Conservation (phyloP, 2,113 vertebrate species). For the Thomomys bottae region DNA sequence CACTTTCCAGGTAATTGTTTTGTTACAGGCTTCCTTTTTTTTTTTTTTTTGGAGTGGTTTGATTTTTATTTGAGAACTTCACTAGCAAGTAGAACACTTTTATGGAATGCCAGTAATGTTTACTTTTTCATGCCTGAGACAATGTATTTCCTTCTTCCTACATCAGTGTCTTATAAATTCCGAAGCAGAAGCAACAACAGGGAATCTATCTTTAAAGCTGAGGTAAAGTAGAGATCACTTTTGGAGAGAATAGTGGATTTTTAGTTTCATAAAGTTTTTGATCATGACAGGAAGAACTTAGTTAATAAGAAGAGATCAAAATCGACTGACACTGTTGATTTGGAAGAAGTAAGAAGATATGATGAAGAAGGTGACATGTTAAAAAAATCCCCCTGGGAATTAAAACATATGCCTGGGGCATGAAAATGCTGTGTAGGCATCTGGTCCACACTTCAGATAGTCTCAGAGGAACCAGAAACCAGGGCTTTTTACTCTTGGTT, state of each 20-base stretch:
- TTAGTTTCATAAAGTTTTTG: background rate
- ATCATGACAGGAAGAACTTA: background rate
- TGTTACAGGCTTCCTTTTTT: slow-evolving; percentile 56
- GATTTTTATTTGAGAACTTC: slow-evolving; percentile 37
- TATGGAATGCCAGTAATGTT: slow-evolving; percentile 1
- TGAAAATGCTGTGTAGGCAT: background rate
- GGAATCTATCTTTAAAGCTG: background rate
- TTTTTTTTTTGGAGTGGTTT: slow-evolving; percentile 6
- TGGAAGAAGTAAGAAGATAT: background rate
- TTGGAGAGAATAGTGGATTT: background rate
- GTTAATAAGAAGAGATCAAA: background rate
- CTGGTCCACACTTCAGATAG: background rate
- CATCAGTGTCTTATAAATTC: background rate
- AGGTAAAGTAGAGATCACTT: background rate
- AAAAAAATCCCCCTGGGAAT: background rate
- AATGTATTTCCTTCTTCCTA: background rate
- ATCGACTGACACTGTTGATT: background rate
- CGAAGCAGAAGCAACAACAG: background rate
- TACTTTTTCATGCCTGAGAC: slow-evolving; percentile 2
- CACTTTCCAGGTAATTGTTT: slow-evolving; percentile 64
- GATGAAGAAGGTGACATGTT: background rate
- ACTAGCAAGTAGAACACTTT: background rate
- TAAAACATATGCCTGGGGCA: background rate
- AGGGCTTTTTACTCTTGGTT: background rate
- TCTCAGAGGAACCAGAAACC: background rate